Percentiles rank a stretch among this genome's conserved stretches.
These are phyloP conservation scores for Gari tellinella DNA, from an alignment of 2,888 invertebrate genomes.

Conservation along the genomic window DNA sequence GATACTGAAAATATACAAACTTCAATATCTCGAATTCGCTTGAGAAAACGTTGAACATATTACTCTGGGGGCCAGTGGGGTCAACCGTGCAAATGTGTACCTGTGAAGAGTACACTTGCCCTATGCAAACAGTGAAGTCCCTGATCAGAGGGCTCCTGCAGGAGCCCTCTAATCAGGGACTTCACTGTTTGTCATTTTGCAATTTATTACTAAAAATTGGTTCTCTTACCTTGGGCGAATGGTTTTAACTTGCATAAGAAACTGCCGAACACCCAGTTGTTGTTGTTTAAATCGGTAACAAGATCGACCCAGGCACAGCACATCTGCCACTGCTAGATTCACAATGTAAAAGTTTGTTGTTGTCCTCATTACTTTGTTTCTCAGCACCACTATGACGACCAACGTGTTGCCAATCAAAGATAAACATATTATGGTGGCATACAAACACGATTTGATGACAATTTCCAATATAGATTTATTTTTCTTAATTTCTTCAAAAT, in stretches of 20 bases:
- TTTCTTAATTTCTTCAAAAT: too few species aligned
- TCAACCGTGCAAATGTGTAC: too few species aligned
- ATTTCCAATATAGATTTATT: too few species aligned
- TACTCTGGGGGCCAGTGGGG: too few species aligned
- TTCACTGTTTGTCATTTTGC: too few species aligned
- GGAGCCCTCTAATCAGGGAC: too few species aligned
- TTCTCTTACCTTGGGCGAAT: conserved; percentile 89
- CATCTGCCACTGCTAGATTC: conserved; percentile 80
- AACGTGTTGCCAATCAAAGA: conserved; percentile 76
- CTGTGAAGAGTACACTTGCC: too few species aligned
- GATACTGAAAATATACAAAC: conserved; percentile 86
- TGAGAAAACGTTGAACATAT: too few species aligned
- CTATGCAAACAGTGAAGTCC: too few species aligned
- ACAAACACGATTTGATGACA: conserved; percentile 69
- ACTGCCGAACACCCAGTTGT: conserved; percentile 90
- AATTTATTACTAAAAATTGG: too few species aligned
- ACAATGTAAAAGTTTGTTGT: conserved; percentile 83
- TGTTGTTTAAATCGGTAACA: conserved; percentile 90
- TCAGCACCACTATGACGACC: conserved; percentile 72
- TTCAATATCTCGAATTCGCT: too few species aligned
- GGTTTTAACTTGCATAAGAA: conserved; percentile 92
- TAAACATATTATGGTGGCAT: conserved; percentile 69
- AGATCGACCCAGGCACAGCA: conserved; percentile 92
- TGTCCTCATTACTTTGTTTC: conserved; percentile 78
- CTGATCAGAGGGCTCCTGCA: too few species aligned